Evolutionary conservation across 2,888 invertebrate species (phyloP).

Genomic region (Macaria notata): DNA sequence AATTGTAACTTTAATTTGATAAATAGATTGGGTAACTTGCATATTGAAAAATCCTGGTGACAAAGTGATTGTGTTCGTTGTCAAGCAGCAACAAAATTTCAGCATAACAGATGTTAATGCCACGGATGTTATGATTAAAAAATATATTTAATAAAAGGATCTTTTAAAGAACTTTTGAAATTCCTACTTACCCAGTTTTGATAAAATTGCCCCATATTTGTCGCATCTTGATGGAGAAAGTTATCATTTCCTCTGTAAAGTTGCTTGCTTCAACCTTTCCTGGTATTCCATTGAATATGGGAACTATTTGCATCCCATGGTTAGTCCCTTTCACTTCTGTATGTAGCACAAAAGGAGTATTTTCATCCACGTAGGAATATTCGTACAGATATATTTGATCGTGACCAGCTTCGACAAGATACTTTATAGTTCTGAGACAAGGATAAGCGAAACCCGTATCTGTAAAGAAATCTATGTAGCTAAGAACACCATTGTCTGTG

Average conservation of each 20-base stretch:
- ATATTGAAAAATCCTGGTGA: too few species aligned
- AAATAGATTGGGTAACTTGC: too few species aligned
- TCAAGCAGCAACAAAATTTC: too few species aligned
- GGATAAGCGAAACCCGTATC: conserved; percentile 57
- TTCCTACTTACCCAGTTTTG: conserved; percentile 42
- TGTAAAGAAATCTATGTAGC: conserved; percentile 40
- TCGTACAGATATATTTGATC: conserved; percentile 49
- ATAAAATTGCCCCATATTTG: conserved; percentile 42
- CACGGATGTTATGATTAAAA: too few species aligned
- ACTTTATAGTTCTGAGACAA: conserved; percentile 40
- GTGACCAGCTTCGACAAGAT: conserved; percentile 39
- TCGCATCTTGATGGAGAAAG: conserved; percentile 34
- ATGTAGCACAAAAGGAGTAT: conserved; percentile 37
- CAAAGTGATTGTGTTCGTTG: too few species aligned
- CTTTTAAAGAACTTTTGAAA: too few species aligned
- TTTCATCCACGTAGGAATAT: conserved; percentile 46
- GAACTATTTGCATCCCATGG: conserved; percentile 26
- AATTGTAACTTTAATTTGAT: too few species aligned
- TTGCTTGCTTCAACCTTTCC: not conserved
- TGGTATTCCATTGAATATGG: too few species aligned
- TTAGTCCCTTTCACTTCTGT: conserved; percentile 43
- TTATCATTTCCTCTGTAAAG: conserved; percentile 29
- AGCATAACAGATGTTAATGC: too few species aligned
- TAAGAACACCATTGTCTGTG: conserved; percentile 30
- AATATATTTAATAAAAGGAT: too few species aligned